Evolutionary conservation across 2,797 vertebrate species (phyloP), one percentile per base, ranked within the genome.

Genomic region (Gastrophryne carolinensis): DNA sequence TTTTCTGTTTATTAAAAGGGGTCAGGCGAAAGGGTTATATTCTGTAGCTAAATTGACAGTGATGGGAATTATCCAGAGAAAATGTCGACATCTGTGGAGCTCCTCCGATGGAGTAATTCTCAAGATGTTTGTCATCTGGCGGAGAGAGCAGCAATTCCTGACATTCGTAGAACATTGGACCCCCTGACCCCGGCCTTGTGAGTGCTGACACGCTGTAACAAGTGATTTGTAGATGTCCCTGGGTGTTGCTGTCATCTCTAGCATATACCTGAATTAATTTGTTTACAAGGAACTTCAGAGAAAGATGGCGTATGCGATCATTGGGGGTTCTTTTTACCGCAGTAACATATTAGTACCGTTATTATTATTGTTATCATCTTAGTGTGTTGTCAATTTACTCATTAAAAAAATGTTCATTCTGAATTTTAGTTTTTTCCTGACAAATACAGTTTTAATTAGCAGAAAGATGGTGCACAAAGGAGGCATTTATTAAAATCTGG

Each of bases 1-100:
- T 56, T 54, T 54, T 68, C 50, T 39, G 65, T 39, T 41, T 54
- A 54, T 68, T 68, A 68, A 68, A 54, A 56, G 65, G 53, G 65
- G 65, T 54, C 65, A 39, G 13, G 23, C 23, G 15, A 29, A 54
- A 39, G 34, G 50, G 65, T 68, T 68, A 68, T 54, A 27, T 54
- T 26, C 49, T 68, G 21, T n/a, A 1, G 65, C 21, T 54, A 68
- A 68, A 68, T 68, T 68, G 65, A 68, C 65, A 68, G 65, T 50
- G 8, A 41, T 68, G 50, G 65, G 65, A 68, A 54, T 68, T 68
- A 68, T 34, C n/a, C 24, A 10, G 9, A 39, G 65, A 29, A 9
- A 68, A 68, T 56, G 65, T 39, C 50, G 41, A 54, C 65, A 56
- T 68, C 65, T 68, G 50, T 12, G 53, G 10, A 1, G 21, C 49